Base-by-base conservation (phyloP, 2,113 vertebrate genomes). In the Oncorhynchus nerka region DNA sequence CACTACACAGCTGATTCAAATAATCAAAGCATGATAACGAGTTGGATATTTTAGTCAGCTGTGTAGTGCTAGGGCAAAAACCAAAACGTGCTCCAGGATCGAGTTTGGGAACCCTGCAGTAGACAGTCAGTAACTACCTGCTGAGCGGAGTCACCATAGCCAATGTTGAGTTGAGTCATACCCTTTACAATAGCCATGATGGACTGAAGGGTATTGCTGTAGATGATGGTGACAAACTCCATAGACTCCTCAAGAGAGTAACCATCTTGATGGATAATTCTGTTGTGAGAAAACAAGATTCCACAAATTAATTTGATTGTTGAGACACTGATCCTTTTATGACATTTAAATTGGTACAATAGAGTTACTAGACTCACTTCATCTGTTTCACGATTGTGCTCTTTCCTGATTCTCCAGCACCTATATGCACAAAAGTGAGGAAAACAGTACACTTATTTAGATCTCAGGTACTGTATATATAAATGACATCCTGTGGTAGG, bases 301-400 rank as follows among this genome's bases (percentile, higher is more conserved):
- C 66, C 48, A 5, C 45, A 66, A 22, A 57, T 66, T 22, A 8
- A n/a, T 76, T 28, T 3, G n/a, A 11, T 48, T 20, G 6, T 16
- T 16, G 13, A 20, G 39, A 11, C 39, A 45, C 39, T 45, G 9
- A 45, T 45, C 9, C 0, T 55, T 55, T 55, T 19, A 55, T 55
- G 51, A 19, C 39, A 11, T 55, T 55, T 16, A 15, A 55, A 5
- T 55, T 55, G 51, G n/a, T 5, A 45, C 30, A 26, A 19, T n/a
- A 24, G n/a, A 19, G 13, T n/a, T 51, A 19, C 12, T 16, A 19
- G 48, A 95, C 97, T 96, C 92, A 99, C 97, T 99, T 99, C 98
- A 99, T 99, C 93, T 99, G 97, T 91, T 99, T 99, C 94, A 99
- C 98, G 0, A 99, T 99, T 61, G 97, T 99, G 89, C 98, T 99